A percentile compares a stretch with the other conserved stretches of the same genome.
Conservation (phyloP, 2,888 invertebrate species). For the Dendrolimus pini region DNA sequence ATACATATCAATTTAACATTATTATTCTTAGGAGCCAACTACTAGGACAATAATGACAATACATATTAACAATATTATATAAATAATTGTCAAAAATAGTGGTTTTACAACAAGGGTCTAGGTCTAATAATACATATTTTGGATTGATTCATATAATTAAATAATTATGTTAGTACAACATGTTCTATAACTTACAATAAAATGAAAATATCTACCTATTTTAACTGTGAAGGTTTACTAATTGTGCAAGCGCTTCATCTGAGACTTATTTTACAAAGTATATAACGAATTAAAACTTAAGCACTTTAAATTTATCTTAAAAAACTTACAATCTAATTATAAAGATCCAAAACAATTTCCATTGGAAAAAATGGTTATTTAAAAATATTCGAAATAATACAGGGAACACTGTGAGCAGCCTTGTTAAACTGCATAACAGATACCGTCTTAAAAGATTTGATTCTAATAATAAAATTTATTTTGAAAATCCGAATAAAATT, state of each 20-base stretch:
- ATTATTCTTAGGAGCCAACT: conserved; percentile 25
- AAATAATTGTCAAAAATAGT: conserved; percentile 33
- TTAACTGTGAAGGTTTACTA: conserved; percentile 14
- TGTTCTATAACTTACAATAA: conserved; percentile 6
- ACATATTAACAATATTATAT: conserved; percentile 29
- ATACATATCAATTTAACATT: conserved; percentile 12
- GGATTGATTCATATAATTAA: too few species aligned
- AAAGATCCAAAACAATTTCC: too few species aligned
- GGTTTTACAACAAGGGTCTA: conserved; percentile 25
- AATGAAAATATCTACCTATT: conserved; percentile 13
- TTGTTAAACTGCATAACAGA: too few species aligned
- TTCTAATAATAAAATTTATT: too few species aligned
- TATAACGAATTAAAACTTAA: conserved; percentile 8
- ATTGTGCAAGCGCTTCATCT: conserved; percentile 17
- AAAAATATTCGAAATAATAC: too few species aligned
- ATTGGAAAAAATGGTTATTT: too few species aligned
- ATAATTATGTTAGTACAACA: too few species aligned
- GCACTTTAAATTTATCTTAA: conserved; percentile 12
- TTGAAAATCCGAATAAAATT: too few species aligned
- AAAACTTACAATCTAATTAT: conserved; percentile 8
- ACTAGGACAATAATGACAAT: conserved; percentile 25
- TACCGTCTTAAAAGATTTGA: too few species aligned
- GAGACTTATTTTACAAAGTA: background rate
- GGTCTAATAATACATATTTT: too few species aligned
- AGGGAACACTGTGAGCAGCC: too few species aligned